phyloP scores from a whole-genome alignment of 23 tunicate genomes.

The Diplosoma virens region DNA sequence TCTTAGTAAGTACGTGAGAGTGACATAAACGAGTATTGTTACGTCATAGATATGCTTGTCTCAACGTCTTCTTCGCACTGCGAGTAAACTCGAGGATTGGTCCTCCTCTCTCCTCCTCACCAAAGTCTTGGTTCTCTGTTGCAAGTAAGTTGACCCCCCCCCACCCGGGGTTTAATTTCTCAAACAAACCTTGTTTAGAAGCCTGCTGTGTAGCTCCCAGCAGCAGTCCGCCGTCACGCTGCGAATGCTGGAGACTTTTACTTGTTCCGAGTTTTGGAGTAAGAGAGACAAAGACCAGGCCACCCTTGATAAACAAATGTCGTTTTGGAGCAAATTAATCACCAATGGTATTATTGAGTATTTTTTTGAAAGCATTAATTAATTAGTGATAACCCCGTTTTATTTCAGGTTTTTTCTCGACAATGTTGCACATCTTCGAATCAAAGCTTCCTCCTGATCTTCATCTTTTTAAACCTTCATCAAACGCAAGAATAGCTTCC shows the following conservation, averaged over 20 bases:
- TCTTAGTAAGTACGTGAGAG: too few species aligned
- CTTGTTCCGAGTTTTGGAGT: not conserved
- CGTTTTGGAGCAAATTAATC: not conserved
- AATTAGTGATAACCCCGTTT: not conserved
- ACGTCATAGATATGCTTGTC: constrained; percentile 11
- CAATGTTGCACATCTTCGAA: constrained; percentile 20
- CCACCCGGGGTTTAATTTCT: too few species aligned
- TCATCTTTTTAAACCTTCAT: not conserved
- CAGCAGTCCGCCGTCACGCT: constrained; percentile 7
- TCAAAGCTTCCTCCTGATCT: constrained; percentile 41
- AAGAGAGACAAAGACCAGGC: not conserved
- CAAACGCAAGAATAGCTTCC: not conserved
- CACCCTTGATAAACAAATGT: not conserved
- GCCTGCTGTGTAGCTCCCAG: too few species aligned
- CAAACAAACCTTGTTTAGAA: too few species aligned
- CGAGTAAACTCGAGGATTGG: constrained; percentile 11
- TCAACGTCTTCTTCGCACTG: not conserved
- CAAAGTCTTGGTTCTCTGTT: constrained; percentile 20
- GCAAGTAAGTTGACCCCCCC: constrained; percentile 46
- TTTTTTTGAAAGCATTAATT: not conserved
- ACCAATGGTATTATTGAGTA: not conserved
- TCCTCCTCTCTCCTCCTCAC: constrained; percentile 17
- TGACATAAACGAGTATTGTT: too few species aligned
- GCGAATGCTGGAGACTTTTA: constrained; percentile 43
- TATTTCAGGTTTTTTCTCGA: constrained; percentile 41